A percentile compares a stretch with the other conserved stretches of the same genome.
Evolutionary conservation across 2,113 vertebrate species (phyloP).

Genomic region (Pollachius pollachius): DNA sequence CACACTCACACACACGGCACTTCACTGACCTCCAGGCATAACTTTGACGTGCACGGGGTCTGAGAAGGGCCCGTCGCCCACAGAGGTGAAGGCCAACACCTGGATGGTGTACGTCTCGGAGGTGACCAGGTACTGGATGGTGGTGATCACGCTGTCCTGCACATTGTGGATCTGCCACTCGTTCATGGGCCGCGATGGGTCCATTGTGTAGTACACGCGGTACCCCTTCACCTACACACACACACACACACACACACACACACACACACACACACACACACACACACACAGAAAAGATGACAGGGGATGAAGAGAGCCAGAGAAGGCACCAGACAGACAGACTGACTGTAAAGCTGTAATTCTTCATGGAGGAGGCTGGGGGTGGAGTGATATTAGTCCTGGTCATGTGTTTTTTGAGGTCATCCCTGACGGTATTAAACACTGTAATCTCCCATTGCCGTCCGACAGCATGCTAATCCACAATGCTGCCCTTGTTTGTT

Average conservation of each 20-base stretch:
- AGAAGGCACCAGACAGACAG: too few species aligned
- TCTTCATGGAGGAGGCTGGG: too few species aligned
- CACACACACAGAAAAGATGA: too few species aligned
- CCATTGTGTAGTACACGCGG: slow-evolving; percentile 94
- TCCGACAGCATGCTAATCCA: slow-evolving; percentile 42
- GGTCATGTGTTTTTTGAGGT: slow-evolving; percentile 26
- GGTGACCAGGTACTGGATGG: slow-evolving; percentile 86
- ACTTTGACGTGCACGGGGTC: slow-evolving; percentile 96
- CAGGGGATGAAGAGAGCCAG: too few species aligned
- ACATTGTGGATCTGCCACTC: slow-evolving; percentile 97
- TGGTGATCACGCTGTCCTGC: slow-evolving; percentile 92
- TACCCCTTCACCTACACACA: slow-evolving; percentile 85
- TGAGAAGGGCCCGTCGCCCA: slow-evolving; percentile 94
- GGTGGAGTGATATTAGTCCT: not conserved
- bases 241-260: too few species aligned
- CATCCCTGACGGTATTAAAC: slow-evolving; percentile 22
- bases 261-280: too few species aligned
- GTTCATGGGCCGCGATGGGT: slow-evolving; percentile 85
- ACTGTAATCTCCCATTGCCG: not conserved
- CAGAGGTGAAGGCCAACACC: slow-evolving; percentile 94
- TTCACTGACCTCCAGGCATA: slow-evolving; percentile 87
- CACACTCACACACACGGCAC: not conserved
- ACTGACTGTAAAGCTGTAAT: too few species aligned
- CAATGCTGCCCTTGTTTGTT: slow-evolving; percentile 21
- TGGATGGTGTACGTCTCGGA: slow-evolving; percentile 92